Evolutionary conservation across 2,888 invertebrate genomes (phyloP).

Genomic region (Bursaphelenchus okinawaensis): DNA sequence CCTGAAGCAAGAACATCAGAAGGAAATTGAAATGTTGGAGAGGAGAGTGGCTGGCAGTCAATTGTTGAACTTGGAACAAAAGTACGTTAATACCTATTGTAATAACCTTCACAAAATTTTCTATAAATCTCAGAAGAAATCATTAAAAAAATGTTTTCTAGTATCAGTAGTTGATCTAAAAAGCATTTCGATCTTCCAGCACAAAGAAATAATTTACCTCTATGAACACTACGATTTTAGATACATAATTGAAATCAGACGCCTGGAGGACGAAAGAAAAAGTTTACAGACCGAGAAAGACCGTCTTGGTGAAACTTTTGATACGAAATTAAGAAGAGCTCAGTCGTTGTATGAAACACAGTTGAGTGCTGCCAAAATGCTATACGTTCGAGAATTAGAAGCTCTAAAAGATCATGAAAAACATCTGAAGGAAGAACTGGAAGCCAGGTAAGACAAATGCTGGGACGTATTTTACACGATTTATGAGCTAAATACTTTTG

Average conservation of each 20-base stretch:
- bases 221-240: constrained; percentile 26
- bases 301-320: constrained; percentile 57
- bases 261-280: constrained; percentile 57
- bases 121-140: too few species aligned
- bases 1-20: constrained; percentile 56
- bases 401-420: constrained; percentile 56
- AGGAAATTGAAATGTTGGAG: constrained; percentile 56
- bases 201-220: too few species aligned
- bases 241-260: constrained; percentile 56
- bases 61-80: constrained; percentile 57
- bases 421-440: constrained; percentile 54
- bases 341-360: constrained; percentile 53
- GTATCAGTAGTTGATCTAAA: too few species aligned
- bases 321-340: constrained; percentile 55
- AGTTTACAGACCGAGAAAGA: constrained; percentile 54
- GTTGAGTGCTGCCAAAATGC: constrained; percentile 52
- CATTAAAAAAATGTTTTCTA: too few species aligned
- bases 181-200: too few species aligned
- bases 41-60: constrained; percentile 54
- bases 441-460: constrained; percentile 41
- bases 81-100: too few species aligned
- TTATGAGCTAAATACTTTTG: background rate
- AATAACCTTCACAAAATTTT: too few species aligned
- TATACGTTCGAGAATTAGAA: constrained; percentile 54
- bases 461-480: background rate